These are phyloP conservation scores for Sebastes flavidus DNA, from an alignment of 2,797 vertebrate species.

Conservation along the genomic window DNA sequence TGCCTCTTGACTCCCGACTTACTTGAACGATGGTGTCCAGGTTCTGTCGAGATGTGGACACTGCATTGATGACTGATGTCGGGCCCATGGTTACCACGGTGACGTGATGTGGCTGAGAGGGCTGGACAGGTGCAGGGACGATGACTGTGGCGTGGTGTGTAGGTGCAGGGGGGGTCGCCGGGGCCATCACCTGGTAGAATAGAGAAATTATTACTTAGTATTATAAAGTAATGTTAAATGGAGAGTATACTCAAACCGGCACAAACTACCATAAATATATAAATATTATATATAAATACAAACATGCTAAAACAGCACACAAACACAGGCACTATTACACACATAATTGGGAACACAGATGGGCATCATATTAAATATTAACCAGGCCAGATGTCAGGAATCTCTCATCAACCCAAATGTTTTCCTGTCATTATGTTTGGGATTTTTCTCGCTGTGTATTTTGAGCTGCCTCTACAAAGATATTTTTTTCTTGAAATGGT, in stretches of 20 bases:
- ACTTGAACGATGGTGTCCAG: conserved; percentile 99
- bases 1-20: conserved; percentile 5
- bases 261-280: not conserved
- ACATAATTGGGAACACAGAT: not conserved
- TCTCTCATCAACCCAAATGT: not conserved
- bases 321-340: not conserved
- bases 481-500: not conserved
- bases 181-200: conserved; percentile 85
- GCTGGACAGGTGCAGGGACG: conserved; percentile 91
- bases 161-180: conserved; percentile 88
- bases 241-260: not conserved
- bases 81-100: conserved; percentile 98
- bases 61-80: conserved; percentile 94
- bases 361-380: not conserved
- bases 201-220: not conserved
- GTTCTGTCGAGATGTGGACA: conserved; percentile 97
- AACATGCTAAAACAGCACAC: not conserved
- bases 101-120: conserved; percentile 90
- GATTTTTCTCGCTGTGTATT: not conserved
- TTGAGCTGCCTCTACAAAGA: not conserved
- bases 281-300: not conserved
- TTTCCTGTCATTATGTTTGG: not conserved
- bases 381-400: conserved; percentile 1
- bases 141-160: conserved; percentile 98
- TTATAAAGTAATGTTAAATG: not conserved